Base-by-base conservation (phyloP, 2,113 vertebrate genomes). In the Bombycilla garrulus region DNA sequence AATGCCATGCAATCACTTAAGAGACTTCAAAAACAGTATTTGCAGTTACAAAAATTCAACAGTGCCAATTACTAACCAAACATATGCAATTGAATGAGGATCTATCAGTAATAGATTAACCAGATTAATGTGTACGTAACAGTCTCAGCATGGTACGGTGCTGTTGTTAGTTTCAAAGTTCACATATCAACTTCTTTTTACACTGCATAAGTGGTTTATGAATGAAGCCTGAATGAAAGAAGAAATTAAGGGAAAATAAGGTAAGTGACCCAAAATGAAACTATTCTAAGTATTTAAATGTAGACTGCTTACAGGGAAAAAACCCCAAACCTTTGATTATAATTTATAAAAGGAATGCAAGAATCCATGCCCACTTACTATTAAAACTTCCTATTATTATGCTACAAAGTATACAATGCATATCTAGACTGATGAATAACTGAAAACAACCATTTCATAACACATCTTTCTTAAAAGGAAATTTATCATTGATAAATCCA, bases 81-180 rank as follows among this genome's bases (percentile, higher is more conserved):
- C 25, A 48, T 58, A 91, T 8, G 65, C 72, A 81, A 72, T 8
- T 73, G 82, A 85, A 93, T 42, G 33, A 95, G 83, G 72, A 93
- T 88, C 70, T 87, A 91, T 96, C 56, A 86, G 98, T 98, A 97
- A 98, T 9, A 93, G 78, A 98, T 98, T 98, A 98, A 98, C 97
- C 87, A 97, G 96, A 73, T 84, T 23, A 94, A 94, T 21, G 67
- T 73, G 81, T 73, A 47, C 18, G 69, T 97, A 65, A 85, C 97
- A 95, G 97, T 76, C 95, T 36, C 95, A 6, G 72, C 4, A 0
- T 96, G 96, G 97, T 96, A 98, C 97, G 3, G 1, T 50, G 70
- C 62, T 8, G 35, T 42, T 83, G 25, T 66, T 44, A 44, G 95
- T 95, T 74, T 96, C 96, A 97, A 98, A 98, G 98, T 97, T 97